These are phyloP conservation scores for Lerema accius DNA, from an alignment of 1,140 invertebrate genomes.

Conservation along the genomic window DNA sequence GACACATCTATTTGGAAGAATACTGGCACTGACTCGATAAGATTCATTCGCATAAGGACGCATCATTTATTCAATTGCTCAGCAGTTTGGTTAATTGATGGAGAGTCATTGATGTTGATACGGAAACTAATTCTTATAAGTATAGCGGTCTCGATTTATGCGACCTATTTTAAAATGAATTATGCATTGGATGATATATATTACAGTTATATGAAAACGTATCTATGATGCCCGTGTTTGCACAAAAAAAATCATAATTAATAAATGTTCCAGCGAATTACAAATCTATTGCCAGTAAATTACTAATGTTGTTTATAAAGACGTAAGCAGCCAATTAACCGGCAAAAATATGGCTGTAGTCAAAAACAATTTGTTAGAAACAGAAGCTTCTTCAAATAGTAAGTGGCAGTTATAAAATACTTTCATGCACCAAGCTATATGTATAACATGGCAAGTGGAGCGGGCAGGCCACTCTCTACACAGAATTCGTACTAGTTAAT, in stretches of 20 bases:
- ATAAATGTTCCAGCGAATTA: neutral
- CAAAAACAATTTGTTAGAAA: conserved; percentile 39
- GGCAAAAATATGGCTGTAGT: conserved; percentile 29
- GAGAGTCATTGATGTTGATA: conserved; percentile 11
- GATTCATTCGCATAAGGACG: conserved; percentile 7
- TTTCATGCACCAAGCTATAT: conserved; percentile 57
- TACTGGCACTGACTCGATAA: conserved; percentile 11
- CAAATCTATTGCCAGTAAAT: neutral
- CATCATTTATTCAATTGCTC: conserved; percentile 23
- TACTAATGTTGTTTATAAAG: too few relatives aligned
- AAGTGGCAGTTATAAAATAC: conserved; percentile 48
- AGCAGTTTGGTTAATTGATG: conserved; percentile 15
- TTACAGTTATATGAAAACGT: too few relatives aligned
- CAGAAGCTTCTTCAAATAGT: conserved; percentile 41
- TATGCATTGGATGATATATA: too few relatives aligned
- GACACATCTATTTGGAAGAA: conserved; percentile 36
- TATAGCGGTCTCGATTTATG: neutral
- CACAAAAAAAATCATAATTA: too few relatives aligned
- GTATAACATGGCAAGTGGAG: conserved; percentile 77
- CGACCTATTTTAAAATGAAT: too few relatives aligned
- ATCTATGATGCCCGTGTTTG: too few relatives aligned
- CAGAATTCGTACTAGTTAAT: conserved; percentile 72
- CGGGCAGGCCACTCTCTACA: conserved; percentile 75
- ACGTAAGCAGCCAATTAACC: neutral
- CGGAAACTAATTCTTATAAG: conserved; percentile 5